Base-by-base conservation (phyloP, 1,140 invertebrate genomes). In the Drosophila guanche region DNA sequence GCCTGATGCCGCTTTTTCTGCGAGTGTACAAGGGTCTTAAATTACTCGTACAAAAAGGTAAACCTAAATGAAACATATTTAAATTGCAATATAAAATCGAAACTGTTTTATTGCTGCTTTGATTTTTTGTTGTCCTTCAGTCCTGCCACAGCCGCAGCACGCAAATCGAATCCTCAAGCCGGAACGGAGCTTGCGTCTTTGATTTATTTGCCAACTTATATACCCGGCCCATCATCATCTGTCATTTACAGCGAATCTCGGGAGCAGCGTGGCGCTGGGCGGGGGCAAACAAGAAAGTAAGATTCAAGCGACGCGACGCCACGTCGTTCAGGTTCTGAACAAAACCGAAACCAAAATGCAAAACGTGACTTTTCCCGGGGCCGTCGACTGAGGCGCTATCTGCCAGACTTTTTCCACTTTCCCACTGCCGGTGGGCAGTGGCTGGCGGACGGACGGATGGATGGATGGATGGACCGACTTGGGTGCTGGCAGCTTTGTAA, bases 331-430 rank as follows among this genome's bases (percentile, higher is more conserved):
- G 33, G 33, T 37, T 37, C 33, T 37, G 33, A 37, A 37, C 33
- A 67, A 45, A 59, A 43, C 14, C 47, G 57, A 59, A 83, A 65
- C 33, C 48, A 42, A 76, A 86, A 81, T 77, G 63, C 63, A 70
- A 88, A 85, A 85, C 81, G 81, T 85, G 81, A 85, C 81, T 88
- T 77, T 81, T 57, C n/a, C 53, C 12, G 25, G 58, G 58, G 40
- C 56, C 73, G 73, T 77, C 80, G 67, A 80, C 72, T 80, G 73
- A 73, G 53, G 59, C 70, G 62, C 57, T 53, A 46, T 75, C 75
- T 67, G 43, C 51, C 62, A 54, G 53, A 76, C 66, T 46, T 61
- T 61, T 55, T 45, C 63, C 69, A 65, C 65, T 57, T 14, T 37
- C n/a, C 6, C n/a, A 22, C 33, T 52, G 29, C 8, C 20, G 29